phyloP scores from a whole-genome alignment of 2,888 invertebrate genomes.

The Siphlonurus alternatus region DNA sequence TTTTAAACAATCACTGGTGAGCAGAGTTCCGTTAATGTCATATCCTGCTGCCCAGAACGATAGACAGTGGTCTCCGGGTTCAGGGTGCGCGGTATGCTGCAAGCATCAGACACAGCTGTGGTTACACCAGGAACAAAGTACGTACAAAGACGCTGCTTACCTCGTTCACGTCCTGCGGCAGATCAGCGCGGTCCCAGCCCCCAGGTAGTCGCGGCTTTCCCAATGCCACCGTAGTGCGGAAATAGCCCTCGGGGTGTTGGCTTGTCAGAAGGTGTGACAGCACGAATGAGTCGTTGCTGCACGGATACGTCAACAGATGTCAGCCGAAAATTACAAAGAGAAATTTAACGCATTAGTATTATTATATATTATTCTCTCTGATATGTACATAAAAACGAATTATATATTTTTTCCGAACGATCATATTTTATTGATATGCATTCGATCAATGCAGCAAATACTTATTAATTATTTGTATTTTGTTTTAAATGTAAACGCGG shows the following conservation, averaged over 20 bases:
- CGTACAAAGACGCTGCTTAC: no score
- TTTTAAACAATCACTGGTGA: constrained; percentile 51
- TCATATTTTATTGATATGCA: no score
- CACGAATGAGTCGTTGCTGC: not conserved
- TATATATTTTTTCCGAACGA: no score
- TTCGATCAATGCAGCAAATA: no score
- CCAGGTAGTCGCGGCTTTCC: constrained; percentile 24
- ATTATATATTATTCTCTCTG: not conserved
- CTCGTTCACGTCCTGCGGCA: not conserved
- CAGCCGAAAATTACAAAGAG: not conserved
- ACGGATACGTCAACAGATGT: not conserved
- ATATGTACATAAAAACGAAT: no score
- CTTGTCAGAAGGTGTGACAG: constrained; percentile 15
- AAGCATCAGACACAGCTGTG: not conserved
- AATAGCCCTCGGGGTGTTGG: constrained; percentile 23
- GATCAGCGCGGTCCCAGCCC: constrained; percentile 17
- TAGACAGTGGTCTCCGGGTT: constrained; percentile 38
- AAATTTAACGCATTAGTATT: not conserved
- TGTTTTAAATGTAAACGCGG: no score
- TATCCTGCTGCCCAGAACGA: constrained; percentile 56
- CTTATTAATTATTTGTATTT: no score
- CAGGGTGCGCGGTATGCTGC: not conserved
- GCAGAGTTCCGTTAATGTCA: constrained; percentile 34
- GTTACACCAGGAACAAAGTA: no score
- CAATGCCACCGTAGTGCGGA: constrained; percentile 25